phyloP scores from a whole-genome alignment of 2,113 vertebrate species.

The Istiophorus platypterus region DNA sequence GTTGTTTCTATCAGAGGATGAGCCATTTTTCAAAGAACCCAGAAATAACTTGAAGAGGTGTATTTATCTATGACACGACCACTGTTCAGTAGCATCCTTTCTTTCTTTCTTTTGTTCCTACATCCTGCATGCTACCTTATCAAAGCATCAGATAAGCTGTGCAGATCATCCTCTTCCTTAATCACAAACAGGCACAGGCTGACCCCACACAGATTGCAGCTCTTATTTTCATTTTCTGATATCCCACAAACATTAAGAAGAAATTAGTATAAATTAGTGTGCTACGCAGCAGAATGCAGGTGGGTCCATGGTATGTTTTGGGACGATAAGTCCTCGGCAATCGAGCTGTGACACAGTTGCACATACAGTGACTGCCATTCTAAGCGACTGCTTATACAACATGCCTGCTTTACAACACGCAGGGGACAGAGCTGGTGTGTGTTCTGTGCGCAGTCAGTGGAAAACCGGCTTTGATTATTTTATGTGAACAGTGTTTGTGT shows the following conservation, averaged over 20 bases:
- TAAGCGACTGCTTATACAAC: constrained; percentile 65
- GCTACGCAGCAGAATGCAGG: constrained; percentile 48
- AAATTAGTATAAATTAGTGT: constrained; percentile 42
- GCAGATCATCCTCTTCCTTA: constrained; percentile 64
- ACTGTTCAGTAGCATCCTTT: constrained; percentile 33
- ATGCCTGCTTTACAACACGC: constrained; percentile 41
- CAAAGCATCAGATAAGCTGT: constrained; percentile 57
- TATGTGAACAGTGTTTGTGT: constrained; percentile 27
- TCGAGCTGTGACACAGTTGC: constrained; percentile 56
- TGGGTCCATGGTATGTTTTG: constrained; percentile 46
- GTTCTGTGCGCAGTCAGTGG: constrained; percentile 28
- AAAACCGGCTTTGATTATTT: constrained; percentile 53
- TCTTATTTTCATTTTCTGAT: constrained; percentile 75
- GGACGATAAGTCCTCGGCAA: constrained; percentile 66
- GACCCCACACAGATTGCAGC: constrained; percentile 60
- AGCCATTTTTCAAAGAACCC: neutral
- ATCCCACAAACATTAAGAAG: constrained; percentile 66
- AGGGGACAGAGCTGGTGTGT: constrained; percentile 37
- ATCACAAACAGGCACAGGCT: constrained; percentile 69
- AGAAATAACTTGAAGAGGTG: neutral
- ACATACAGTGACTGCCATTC: constrained; percentile 55
- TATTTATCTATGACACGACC: constrained; percentile 7
- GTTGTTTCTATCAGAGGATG: neutral
- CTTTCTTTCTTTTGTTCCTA: constrained; percentile 24
- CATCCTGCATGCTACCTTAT: constrained; percentile 48